Evolutionary conservation across 2,888 invertebrate species (phyloP).

Genomic region (Andrena dorsata): DNA sequence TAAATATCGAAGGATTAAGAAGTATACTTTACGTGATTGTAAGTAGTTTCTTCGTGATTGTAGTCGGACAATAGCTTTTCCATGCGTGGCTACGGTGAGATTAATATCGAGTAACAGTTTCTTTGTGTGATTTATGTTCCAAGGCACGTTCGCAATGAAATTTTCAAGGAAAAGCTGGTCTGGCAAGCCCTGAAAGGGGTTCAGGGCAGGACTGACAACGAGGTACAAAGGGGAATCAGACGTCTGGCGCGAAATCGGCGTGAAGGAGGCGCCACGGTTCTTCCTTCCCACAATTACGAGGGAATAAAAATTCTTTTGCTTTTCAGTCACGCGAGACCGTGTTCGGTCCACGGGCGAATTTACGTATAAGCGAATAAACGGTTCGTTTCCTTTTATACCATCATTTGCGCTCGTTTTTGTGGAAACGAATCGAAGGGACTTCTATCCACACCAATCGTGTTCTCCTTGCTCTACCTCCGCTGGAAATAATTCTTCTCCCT

Average conservation of each 20-base stretch:
- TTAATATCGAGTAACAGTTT: background rate
- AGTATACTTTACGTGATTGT: background rate
- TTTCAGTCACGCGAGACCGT: slow-evolving; percentile 77
- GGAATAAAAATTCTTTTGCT: slow-evolving; percentile 76
- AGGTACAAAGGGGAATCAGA: slow-evolving; percentile 65
- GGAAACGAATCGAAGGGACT: background rate
- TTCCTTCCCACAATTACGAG: slow-evolving; percentile 77
- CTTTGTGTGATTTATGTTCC: background rate
- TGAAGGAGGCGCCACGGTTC: slow-evolving; percentile 70
- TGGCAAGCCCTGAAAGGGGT: slow-evolving; percentile 3
- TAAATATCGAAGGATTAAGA: background rate
- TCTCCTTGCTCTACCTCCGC: background rate
- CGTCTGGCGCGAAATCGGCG: slow-evolving; percentile 68
- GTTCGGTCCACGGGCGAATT: slow-evolving; percentile 63
- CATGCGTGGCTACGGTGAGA: background rate
- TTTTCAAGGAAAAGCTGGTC: background rate
- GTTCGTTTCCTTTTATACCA: slow-evolving; percentile 29
- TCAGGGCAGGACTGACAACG: slow-evolving; percentile 53
- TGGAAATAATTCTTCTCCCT: no score
- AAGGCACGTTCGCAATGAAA: background rate
- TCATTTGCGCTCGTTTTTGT: background rate
- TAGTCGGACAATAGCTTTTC: slow-evolving; percentile 2
- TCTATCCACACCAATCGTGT: background rate
- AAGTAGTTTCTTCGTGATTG: background rate
- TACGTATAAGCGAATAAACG: slow-evolving; percentile 47